Conservation (phyloP, 2,113 vertebrate species). For the Actinemys pallida region DNA sequence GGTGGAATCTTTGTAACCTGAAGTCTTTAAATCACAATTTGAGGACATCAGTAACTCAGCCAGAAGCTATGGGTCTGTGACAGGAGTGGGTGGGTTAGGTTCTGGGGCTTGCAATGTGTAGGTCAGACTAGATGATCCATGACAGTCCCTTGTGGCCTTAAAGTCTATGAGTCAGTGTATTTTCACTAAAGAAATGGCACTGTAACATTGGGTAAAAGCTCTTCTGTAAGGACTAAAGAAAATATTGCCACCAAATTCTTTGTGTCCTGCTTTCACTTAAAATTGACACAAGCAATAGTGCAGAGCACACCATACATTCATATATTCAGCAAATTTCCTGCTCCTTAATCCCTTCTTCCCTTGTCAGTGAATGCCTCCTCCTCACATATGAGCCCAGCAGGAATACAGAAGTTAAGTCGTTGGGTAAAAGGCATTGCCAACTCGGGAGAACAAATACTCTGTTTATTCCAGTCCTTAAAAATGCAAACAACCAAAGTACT, state of each 20-base stretch:
- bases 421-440: conserved; percentile 7
- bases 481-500: background rate
- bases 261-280: conserved; percentile 33
- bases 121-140: background rate
- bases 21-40: background rate
- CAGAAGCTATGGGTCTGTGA: background rate
- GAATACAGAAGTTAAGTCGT: conserved; percentile 35
- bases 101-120: background rate
- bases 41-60: background rate
- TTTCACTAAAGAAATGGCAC: background rate
- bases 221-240: conserved; percentile 4
- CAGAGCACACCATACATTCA: conserved; percentile 45
- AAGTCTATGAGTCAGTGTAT: background rate
- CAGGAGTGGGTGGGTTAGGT: background rate
- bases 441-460: conserved; percentile 31
- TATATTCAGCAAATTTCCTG: conserved; percentile 65
- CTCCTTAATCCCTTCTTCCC: conserved; percentile 51
- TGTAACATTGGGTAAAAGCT: background rate
- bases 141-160: background rate
- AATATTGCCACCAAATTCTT: conserved; percentile 36
- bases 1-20: background rate
- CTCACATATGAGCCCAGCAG: conserved; percentile 1
- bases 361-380: conserved; percentile 20
- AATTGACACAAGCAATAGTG: conserved; percentile 28
- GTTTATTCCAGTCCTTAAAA: conserved; percentile 17